Evolutionary conservation across 2,888 invertebrate genomes (phyloP).

Genomic region (Thecocarcelia acutangulata): DNA sequence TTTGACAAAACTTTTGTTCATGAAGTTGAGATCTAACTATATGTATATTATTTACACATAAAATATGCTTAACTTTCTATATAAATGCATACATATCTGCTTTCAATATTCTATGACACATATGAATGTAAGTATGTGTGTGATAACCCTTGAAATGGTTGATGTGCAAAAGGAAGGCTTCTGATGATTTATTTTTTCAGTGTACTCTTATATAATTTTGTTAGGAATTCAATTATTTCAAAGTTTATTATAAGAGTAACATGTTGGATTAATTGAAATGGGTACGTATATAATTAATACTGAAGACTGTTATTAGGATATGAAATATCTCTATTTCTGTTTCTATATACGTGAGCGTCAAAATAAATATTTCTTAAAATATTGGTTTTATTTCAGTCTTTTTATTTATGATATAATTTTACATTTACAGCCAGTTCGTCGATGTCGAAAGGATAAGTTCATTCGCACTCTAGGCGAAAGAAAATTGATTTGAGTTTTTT

Average conservation of each 20-base stretch:
- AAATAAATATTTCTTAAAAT: too few species aligned
- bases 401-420: too few species aligned
- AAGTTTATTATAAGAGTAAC: background rate
- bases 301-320: conserved; percentile 32
- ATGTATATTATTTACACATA: conserved; percentile 30
- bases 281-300: conserved; percentile 7
- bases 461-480: too few species aligned
- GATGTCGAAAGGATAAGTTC: too few species aligned
- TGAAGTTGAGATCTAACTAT: conserved; percentile 23
- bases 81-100: background rate
- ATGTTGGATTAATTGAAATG: conserved; percentile 9
- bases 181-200: background rate
- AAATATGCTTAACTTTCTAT: background rate
- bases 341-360: too few species aligned
- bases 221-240: conserved; percentile 3
- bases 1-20: conserved; percentile 9
- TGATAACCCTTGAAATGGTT: too few species aligned
- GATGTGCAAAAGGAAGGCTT: too few species aligned
- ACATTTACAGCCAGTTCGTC: too few species aligned
- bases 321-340: background rate
- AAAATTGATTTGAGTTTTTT: too few species aligned
- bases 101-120: too few species aligned
- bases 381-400: too few species aligned
- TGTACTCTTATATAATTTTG: background rate
- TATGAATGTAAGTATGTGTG: too few species aligned